Evolutionary conservation across 2,113 vertebrate genomes (phyloP).

Genomic region (Nesoenas mayeri): DNA sequence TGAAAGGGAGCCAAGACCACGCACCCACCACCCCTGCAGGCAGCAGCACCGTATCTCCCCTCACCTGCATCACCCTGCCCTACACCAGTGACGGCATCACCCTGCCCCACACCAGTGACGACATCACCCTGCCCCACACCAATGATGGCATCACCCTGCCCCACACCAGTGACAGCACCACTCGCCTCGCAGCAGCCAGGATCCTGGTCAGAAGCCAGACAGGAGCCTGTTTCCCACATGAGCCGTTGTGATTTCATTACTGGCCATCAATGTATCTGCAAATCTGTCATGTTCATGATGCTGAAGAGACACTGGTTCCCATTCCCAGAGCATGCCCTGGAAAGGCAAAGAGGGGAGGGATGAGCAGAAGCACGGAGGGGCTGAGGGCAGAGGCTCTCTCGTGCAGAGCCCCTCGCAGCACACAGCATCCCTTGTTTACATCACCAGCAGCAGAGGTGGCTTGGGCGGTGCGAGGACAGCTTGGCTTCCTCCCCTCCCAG

Average conservation of each 20-base stretch:
- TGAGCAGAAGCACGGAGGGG: neutral
- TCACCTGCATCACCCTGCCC: neutral
- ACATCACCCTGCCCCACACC: neutral
- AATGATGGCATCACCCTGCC: too few species aligned
- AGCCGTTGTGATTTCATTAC: neutral
- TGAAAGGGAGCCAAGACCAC: neutral
- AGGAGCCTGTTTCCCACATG: neutral
- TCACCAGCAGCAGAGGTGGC: neutral
- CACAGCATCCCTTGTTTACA: neutral
- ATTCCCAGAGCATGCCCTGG: neutral
- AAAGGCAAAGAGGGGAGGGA: neutral
- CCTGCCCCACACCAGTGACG: accelerated
- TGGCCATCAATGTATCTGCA: accelerated
- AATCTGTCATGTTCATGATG: accelerated
- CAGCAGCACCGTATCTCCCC: neutral
- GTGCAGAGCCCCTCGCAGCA: accelerated
- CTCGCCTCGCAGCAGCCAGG: neutral
- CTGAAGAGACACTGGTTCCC: neutral
- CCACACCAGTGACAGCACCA: too few species aligned
- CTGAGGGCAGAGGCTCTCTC: neutral
- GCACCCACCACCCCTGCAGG: neutral
- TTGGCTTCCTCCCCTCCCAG: neutral
- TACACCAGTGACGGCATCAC: neutral
- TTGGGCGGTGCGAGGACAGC: accelerated
- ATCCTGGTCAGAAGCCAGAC: neutral